Percentiles rank a stretch among this genome's conserved stretches.
These are phyloP conservation scores for Ophion ventricosus DNA, from an alignment of 2,888 invertebrate genomes.

Conservation along the genomic window DNA sequence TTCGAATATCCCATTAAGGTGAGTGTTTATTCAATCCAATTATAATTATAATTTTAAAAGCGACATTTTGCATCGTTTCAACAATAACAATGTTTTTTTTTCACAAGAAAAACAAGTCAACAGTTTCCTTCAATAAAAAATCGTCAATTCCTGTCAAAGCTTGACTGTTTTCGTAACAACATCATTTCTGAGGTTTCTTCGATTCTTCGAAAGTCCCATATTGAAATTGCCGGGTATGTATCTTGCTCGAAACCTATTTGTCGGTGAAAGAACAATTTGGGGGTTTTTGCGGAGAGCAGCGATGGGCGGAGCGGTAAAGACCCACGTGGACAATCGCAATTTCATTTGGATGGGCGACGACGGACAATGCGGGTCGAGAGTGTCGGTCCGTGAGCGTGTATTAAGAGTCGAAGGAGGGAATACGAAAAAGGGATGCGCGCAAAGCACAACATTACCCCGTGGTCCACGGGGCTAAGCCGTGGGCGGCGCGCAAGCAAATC, in stretches of 20 bases:
- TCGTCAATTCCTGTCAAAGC: background rate
- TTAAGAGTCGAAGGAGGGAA: slow-evolving; percentile 52
- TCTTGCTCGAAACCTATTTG: background rate
- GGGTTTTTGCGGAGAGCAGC: slow-evolving; percentile 20
- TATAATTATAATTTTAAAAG: no score
- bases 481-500: slow-evolving; percentile 81
- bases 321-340: slow-evolving; percentile 62
- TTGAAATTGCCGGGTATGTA: background rate
- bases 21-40: no score
- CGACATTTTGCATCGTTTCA: no score
- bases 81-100: no score
- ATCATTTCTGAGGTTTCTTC: background rate
- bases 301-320: slow-evolving; percentile 49
- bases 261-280: slow-evolving; percentile 21
- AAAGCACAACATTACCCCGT: slow-evolving; percentile 30
- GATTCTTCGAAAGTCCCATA: background rate
- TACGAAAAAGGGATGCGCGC: slow-evolving; percentile 67
- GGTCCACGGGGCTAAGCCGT: slow-evolving; percentile 77
- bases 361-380: slow-evolving; percentile 68
- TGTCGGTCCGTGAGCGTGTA: slow-evolving; percentile 69
- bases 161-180: background rate
- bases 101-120: no score
- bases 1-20: no score
- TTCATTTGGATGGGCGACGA: slow-evolving; percentile 43
- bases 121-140: background rate